phyloP scores from a whole-genome alignment of 1,140 invertebrate species.

The Bombus picipes region DNA sequence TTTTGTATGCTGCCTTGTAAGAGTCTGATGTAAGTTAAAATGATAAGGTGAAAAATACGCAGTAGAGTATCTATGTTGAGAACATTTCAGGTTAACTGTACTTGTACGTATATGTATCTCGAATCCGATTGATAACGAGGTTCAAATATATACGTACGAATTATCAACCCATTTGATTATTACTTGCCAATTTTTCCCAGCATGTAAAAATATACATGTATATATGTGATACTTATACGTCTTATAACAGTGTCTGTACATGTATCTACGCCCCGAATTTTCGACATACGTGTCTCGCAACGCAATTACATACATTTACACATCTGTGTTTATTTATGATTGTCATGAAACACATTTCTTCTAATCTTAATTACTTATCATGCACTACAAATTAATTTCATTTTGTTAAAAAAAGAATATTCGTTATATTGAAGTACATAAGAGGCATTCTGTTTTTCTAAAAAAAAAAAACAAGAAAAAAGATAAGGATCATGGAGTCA shows the following conservation, averaged over 20 bases:
- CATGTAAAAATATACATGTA: neutral
- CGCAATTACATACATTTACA: neutral
- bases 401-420: neutral
- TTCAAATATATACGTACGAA: neutral
- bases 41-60: too few relatives aligned
- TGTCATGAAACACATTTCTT: neutral
- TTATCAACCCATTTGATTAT: neutral
- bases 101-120: neutral
- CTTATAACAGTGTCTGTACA: too few relatives aligned
- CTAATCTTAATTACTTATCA: conserved; percentile 1
- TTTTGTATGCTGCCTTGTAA: neutral
- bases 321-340: neutral
- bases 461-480: neutral
- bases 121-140: neutral
- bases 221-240: too few relatives aligned
- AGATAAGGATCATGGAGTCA: neutral
- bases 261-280: too few relatives aligned
- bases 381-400: neutral
- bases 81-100: conserved; percentile 9
- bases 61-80: neutral
- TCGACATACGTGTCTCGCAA: too few relatives aligned
- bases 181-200: neutral
- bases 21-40: too few relatives aligned
- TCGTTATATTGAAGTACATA: neutral
- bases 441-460: neutral